Evolutionary conservation across 1,140 invertebrate genomes (phyloP).

Genomic region (Holcopasites calliopsidis): DNA sequence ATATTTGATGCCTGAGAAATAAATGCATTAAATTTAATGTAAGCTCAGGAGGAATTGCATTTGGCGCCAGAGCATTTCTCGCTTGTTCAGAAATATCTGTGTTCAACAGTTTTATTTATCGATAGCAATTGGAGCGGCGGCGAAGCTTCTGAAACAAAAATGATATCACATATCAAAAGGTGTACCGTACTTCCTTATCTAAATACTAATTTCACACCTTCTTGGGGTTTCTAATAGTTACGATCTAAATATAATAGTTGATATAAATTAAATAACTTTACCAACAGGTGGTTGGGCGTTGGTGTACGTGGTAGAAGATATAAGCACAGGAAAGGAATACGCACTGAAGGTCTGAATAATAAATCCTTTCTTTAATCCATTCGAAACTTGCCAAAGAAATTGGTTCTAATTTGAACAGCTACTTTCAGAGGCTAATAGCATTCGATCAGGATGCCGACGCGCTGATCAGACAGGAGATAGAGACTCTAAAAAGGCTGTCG

Average conservation of each 20-base stretch:
- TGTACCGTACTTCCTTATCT: too few relatives aligned
- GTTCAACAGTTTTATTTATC: too few relatives aligned
- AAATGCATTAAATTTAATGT: too few relatives aligned
- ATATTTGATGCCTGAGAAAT: too few relatives aligned
- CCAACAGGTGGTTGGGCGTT: conserved; percentile 94
- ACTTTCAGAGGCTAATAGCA: conserved; percentile 85
- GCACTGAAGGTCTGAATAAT: conserved; percentile 86
- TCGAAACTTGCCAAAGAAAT: neutral
- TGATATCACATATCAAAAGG: too few relatives aligned
- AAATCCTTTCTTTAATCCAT: neutral
- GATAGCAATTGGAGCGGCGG: too few relatives aligned
- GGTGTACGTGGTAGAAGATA: conserved; percentile 95
- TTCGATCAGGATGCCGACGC: conserved; percentile 89
- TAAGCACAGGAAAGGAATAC: conserved; percentile 92
- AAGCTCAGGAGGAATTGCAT: too few relatives aligned
- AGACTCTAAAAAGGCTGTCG: conserved; percentile 87
- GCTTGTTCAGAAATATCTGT: neutral
- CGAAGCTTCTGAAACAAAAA: too few relatives aligned
- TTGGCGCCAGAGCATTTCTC: neutral
- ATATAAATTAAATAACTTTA: conserved; percentile 52
- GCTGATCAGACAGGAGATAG: conserved; percentile 89
- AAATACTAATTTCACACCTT: too few relatives aligned
- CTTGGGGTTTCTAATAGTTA: too few relatives aligned
- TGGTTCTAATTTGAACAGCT: neutral
- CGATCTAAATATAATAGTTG: too few relatives aligned